Evolutionary conservation across 2,888 invertebrate genomes (phyloP).

Genomic region (Cetonia aurata): DNA sequence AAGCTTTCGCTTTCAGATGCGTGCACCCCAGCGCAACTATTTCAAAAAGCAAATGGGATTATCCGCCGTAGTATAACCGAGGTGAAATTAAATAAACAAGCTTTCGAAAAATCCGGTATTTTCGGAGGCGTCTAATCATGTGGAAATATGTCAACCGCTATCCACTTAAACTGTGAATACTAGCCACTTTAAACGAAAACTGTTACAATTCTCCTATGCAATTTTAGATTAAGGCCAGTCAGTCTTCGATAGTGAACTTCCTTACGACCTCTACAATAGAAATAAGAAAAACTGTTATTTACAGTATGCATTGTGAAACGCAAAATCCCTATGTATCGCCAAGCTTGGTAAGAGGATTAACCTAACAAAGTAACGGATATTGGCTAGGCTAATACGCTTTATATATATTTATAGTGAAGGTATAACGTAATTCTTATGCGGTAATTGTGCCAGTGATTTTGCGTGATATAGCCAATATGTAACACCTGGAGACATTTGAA

Average conservation of each 20-base stretch:
- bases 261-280: conserved; percentile 33
- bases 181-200: conserved; percentile 51
- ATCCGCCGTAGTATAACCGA: background rate
- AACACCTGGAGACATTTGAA: no score
- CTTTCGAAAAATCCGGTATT: no score
- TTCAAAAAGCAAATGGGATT: background rate
- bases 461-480: no score
- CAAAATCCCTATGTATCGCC: no score
- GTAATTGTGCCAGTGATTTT: no score
- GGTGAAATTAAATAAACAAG: conserved; percentile 13
- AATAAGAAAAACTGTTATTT: conserved; percentile 32
- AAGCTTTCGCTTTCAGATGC: no score
- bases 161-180: conserved; percentile 52
- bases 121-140: no score
- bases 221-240: conserved; percentile 51
- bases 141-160: conserved; percentile 54
- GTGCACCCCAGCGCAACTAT: no score
- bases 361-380: conserved; percentile 52
- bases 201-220: conserved; percentile 39
- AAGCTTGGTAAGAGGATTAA: conserved; percentile 50
- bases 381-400: conserved; percentile 39
- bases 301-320: no score
- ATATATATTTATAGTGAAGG: no score
- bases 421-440: no score
- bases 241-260: conserved; percentile 13